Evolutionary conservation across 2,797 vertebrate genomes (phyloP).

Genomic region (Zenarchopterus dispar): DNA sequence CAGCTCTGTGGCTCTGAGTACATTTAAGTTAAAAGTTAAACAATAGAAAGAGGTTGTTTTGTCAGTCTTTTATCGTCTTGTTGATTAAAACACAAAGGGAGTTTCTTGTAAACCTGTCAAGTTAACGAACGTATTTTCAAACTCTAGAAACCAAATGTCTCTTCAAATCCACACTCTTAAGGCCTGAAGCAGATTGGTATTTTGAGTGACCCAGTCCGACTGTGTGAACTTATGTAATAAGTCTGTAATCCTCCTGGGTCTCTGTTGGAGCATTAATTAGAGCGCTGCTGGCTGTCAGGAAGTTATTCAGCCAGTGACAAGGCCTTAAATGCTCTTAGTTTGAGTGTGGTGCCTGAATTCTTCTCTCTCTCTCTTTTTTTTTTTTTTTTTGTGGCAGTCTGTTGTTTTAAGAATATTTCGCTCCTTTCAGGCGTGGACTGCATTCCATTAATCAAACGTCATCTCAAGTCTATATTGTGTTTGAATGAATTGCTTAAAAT

Average conservation of each 20-base stretch:
- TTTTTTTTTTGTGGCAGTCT: constrained; percentile 5
- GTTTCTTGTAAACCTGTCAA: constrained; percentile 11
- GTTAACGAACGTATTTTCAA: constrained; percentile 1
- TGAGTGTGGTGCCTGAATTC: constrained; percentile 30
- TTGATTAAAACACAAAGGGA: constrained; percentile 1
- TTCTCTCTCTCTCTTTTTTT: no score
- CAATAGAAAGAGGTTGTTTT: background rate
- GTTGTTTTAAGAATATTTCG: no score
- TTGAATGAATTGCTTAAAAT: no score
- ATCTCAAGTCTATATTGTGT: no score
- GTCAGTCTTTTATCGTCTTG: background rate
- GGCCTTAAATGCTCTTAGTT: constrained; percentile 41
- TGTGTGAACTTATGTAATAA: constrained; percentile 62
- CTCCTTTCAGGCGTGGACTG: no score
- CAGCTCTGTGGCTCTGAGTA: background rate
- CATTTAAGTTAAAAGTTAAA: background rate
- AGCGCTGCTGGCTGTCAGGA: constrained; percentile 43
- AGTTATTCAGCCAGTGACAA: constrained; percentile 59
- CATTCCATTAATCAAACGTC: no score
- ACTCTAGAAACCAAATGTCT: constrained; percentile 13
- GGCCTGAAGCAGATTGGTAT: constrained; percentile 30
- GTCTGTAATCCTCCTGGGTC: constrained; percentile 45
- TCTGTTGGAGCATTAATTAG: constrained; percentile 50
- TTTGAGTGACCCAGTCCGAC: constrained; percentile 37
- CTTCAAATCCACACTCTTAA: constrained; percentile 23